Conservation (phyloP, 2,797 vertebrate species). For the Neomorphus geoffroyi region DNA sequence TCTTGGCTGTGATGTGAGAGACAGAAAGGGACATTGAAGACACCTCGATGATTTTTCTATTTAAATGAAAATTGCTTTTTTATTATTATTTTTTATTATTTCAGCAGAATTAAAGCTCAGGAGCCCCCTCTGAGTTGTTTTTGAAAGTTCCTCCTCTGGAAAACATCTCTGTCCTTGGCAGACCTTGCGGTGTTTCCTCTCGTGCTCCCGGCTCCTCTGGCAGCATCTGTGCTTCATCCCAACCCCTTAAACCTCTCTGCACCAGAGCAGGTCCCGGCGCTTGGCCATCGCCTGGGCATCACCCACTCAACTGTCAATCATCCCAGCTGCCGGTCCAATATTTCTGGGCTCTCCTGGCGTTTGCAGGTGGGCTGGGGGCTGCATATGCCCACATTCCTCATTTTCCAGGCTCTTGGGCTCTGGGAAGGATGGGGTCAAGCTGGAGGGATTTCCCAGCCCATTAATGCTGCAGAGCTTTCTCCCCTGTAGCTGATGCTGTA, state of each 20-base stretch:
- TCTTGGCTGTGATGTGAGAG: not conserved
- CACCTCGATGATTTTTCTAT: not conserved
- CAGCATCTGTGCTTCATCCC: not conserved
- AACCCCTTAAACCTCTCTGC: not conserved
- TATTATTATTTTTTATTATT: not conserved
- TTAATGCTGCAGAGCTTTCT: not conserved
- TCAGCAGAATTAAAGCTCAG: not conserved
- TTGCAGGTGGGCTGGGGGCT: not conserved
- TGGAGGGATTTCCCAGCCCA: not conserved
- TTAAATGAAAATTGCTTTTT: not conserved
- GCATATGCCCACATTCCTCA: not conserved
- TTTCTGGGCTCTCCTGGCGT: not conserved
- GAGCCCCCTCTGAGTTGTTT: not conserved
- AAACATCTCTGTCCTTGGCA: not conserved
- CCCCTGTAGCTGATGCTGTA: not conserved
- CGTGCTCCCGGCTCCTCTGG: accelerated
- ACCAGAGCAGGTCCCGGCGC: not conserved
- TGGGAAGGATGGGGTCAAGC: not conserved
- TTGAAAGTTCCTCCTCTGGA: not conserved
- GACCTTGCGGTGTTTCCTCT: not conserved
- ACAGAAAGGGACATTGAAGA: not conserved
- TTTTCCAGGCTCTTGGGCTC: not conserved
- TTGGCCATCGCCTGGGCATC: not conserved
- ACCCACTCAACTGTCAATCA: not conserved
- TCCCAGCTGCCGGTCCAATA: accelerated